Conservation (phyloP, 2,797 vertebrate genomes). For the Sebastes minor region DNA sequence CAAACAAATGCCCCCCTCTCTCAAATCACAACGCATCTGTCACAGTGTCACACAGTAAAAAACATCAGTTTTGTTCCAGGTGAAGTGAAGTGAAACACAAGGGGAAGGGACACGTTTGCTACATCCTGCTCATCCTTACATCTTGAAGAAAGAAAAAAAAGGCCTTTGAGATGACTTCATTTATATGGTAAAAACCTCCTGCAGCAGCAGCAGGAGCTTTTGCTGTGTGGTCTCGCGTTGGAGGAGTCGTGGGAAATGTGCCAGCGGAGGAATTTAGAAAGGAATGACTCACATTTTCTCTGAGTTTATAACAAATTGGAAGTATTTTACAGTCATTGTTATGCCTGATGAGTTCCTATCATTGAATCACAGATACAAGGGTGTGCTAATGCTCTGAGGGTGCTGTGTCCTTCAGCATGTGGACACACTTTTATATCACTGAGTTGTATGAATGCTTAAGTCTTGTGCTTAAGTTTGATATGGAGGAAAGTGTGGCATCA, state of each 20-base stretch:
- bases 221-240: slow-evolving; percentile 40
- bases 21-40: slow-evolving; percentile 21
- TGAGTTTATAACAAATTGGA: slow-evolving; percentile 3
- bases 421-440: neutral
- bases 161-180: slow-evolving; percentile 52
- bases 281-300: slow-evolving; percentile 27
- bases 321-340: neutral
- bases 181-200: slow-evolving; percentile 34
- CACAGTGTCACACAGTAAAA: slow-evolving; percentile 2
- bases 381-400: neutral
- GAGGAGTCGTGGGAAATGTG: slow-evolving; percentile 15
- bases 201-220: neutral
- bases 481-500: neutral
- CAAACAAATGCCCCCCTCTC: slow-evolving; percentile 44
- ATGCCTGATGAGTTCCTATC: neutral
- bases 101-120: slow-evolving; percentile 11
- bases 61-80: slow-evolving; percentile 35
- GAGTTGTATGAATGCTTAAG: neutral
- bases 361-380: neutral
- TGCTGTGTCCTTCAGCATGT: neutral
- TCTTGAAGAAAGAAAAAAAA: slow-evolving; percentile 30
- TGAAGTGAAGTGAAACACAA: slow-evolving; percentile 35
- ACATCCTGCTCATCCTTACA: slow-evolving; percentile 41
- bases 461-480: neutral
- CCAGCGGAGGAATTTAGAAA: slow-evolving; percentile 22